Evolutionary conservation across 2,797 vertebrate genomes (phyloP).

Genomic region (Chrosomus eos): DNA sequence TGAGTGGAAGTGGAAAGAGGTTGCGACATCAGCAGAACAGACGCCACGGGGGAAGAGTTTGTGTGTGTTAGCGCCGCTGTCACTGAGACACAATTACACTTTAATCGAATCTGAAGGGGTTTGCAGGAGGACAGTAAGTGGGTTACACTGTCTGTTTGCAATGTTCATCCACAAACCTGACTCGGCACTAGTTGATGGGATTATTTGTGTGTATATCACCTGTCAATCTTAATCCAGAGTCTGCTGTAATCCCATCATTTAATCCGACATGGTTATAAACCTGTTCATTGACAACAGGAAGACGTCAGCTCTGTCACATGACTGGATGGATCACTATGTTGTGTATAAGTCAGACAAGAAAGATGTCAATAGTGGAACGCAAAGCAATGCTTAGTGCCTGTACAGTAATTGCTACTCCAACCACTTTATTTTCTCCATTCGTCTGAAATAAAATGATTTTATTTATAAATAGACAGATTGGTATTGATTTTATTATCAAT

Average conservation of each 20-base stretch:
- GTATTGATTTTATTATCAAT: neutral
- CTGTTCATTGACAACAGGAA: constrained; percentile 67
- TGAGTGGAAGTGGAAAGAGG: neutral
- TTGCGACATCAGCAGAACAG: neutral
- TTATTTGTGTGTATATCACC: constrained; percentile 67
- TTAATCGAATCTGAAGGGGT: constrained; percentile 12
- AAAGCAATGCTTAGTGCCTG: neutral
- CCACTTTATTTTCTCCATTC: neutral
- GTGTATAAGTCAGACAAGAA: constrained; percentile 61
- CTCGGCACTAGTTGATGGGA: constrained; percentile 73
- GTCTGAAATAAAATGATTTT: neutral
- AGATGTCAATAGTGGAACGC: neutral
- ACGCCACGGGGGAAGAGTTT: neutral
- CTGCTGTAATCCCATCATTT: constrained; percentile 73
- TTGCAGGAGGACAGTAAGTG: neutral
- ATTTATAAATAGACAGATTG: neutral
- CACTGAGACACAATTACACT: neutral
- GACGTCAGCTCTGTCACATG: constrained; percentile 62
- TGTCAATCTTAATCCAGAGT: constrained; percentile 72
- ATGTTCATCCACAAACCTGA: constrained; percentile 45
- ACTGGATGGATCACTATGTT: constrained; percentile 51
- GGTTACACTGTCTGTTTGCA: neutral
- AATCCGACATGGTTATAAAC: constrained; percentile 63
- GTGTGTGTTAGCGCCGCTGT: neutral
- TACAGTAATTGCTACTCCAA: no score